Base-by-base conservation (phyloP, 2,888 invertebrate genomes). In the Heliconius cydno region DNA sequence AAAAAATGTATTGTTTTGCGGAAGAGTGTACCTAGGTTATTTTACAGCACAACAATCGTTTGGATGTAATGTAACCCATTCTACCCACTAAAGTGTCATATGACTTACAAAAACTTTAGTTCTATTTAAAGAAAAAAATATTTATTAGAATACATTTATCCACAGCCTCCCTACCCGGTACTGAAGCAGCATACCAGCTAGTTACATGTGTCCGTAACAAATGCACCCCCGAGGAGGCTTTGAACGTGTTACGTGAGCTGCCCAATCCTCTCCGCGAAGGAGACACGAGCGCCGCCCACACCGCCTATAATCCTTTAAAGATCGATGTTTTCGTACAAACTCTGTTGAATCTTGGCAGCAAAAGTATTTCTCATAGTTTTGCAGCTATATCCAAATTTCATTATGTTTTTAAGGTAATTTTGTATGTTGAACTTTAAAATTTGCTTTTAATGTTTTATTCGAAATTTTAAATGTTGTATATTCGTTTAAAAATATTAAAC, bases 281-380 rank as follows among this genome's bases (percentile, higher is more conserved):
- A 63, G 97, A 97, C 82, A 89, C 94, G 30, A 90, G 94, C n/a
- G 95, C 96, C 72, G 95, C 96, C 81, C 96, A 96, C 79, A 96
- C 96, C 74, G 96, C 97, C 5, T 98, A 98, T 91, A 98, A 99
- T 95, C 98, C 98, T 0, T 92, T 99, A 76, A 98, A 99, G 94
- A 99, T 99, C 76, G 99, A 99, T 88, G 98, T 99, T 0, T 99
- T 99, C 89, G 98, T 98, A n/a, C 98, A 99, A 89, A 98, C 98
- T 0, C 91, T 99, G 76, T 96, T 99, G 9, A 98, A 98, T 90
- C 95, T 99, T 80, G 99, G 99, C 60, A 98, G 98, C 76, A 99
- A 99, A 93, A 99, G 99, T 85, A 99, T 99, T 90, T 99, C 99
- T 81, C 99, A 99, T 90, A 98, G 99, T 86, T 99, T 99, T 92